Evolutionary conservation across 2,113 vertebrate species (phyloP).

Genomic region (Uria lomvia): DNA sequence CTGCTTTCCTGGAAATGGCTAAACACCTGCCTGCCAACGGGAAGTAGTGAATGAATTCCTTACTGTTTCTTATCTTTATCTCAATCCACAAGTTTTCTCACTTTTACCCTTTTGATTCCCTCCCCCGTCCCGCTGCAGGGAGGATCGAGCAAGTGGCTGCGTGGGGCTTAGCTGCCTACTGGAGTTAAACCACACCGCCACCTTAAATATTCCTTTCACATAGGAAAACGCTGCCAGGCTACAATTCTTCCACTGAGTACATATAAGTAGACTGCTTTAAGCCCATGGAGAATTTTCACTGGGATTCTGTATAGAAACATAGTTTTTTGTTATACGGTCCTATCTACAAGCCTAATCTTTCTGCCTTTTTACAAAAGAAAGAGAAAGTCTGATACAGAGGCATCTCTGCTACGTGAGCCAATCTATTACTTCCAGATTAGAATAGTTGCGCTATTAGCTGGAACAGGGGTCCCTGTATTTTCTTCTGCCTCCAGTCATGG

Average conservation of each 20-base stretch:
- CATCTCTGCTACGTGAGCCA: background rate
- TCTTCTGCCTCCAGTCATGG: background rate
- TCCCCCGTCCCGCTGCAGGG: accelerated
- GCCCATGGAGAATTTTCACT: background rate
- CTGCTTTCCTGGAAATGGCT: background rate
- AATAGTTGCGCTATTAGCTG: accelerated
- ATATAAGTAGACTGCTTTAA: accelerated
- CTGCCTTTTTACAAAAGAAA: background rate
- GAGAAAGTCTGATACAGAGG: no score
- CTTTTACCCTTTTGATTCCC: background rate
- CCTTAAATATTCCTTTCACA: background rate
- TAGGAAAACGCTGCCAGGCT: background rate
- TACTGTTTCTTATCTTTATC: background rate
- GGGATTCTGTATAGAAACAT: background rate
- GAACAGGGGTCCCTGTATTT: background rate
- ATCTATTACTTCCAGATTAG: no score
- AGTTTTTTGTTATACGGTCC: background rate
- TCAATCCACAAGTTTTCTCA: background rate
- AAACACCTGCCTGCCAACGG: background rate
- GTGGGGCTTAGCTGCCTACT: background rate
- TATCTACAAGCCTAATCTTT: background rate
- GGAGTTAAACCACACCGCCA: background rate
- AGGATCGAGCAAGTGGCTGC: accelerated
- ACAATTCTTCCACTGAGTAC: background rate
- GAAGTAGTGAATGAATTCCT: background rate